Evolutionary conservation across 1,140 invertebrate genomes (phyloP).

Genomic region (Rhyzopertha dominica): DNA sequence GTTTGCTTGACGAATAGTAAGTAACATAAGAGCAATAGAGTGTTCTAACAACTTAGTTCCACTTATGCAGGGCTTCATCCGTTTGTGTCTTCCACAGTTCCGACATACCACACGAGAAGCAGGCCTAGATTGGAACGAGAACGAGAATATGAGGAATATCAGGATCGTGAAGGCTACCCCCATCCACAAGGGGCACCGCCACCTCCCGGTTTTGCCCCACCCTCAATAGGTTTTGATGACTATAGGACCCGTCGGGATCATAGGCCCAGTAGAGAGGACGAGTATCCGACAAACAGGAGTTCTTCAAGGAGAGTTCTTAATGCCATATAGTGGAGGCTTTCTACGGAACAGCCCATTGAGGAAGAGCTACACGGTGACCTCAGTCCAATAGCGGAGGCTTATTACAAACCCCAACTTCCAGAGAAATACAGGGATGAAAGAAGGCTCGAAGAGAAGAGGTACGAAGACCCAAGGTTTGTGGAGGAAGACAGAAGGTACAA

Average conservation of each 20-base stretch:
- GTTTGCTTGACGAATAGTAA: conserved; percentile 39
- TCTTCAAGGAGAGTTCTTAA: conserved; percentile 50
- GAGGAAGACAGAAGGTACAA: conserved; percentile 16
- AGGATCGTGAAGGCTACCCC: conserved; percentile 32
- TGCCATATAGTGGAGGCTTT: conserved; percentile 50
- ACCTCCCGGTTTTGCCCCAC: no score
- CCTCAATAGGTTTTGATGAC: no score
- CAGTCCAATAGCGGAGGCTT: conserved; percentile 32
- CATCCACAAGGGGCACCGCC: conserved; percentile 28
- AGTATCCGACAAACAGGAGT: conserved; percentile 48
- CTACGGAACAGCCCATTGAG: conserved; percentile 47
- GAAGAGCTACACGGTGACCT: conserved; percentile 43
- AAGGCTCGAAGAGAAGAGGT: conserved; percentile 18
- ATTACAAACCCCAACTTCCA: conserved; percentile 42
- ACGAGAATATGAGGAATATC: conserved; percentile 46
- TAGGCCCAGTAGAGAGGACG: conserved; percentile 41
- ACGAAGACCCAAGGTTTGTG: conserved; percentile 17
- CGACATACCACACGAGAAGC: conserved; percentile 39
- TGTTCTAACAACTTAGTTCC: no score
- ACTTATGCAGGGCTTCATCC: no score
- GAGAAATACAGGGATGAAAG: conserved; percentile 40
- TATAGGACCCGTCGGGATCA: conserved; percentile 36
- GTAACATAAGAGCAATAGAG: no score
- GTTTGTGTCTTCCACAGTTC: no score
- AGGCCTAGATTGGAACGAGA: conserved; percentile 42